Percentiles rank a stretch among this genome's conserved stretches.
Evolutionary conservation across 2,113 vertebrate species (phyloP).

Genomic region (Solenodon paradoxus): DNA sequence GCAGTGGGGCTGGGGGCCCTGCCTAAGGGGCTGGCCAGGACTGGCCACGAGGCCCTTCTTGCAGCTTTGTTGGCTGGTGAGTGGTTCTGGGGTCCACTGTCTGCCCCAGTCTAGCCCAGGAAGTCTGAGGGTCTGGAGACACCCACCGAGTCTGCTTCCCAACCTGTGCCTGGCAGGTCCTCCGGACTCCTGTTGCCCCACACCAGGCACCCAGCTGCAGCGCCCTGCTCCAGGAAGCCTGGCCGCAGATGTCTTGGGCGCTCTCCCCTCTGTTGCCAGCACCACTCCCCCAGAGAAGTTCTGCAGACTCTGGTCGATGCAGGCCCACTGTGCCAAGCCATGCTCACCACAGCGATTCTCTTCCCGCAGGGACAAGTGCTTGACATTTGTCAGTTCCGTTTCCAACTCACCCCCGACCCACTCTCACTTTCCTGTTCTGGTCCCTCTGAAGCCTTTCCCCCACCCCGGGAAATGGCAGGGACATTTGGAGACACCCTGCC

Average conservation of each 20-base stretch:
- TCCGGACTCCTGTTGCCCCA: neutral
- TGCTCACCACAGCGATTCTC: neutral
- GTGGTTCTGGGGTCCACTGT: neutral
- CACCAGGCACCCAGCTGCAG: neutral
- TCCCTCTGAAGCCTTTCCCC: neutral
- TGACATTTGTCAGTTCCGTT: conserved; percentile 20
- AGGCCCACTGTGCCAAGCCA: neutral
- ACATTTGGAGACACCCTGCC: neutral
- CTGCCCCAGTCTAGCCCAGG: neutral
- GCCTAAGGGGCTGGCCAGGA: neutral
- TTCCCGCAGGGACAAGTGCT: neutral
- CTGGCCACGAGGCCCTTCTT: neutral
- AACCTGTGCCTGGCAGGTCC: accelerated
- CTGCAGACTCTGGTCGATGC: neutral
- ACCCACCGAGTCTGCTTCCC: neutral
- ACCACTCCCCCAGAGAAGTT: neutral
- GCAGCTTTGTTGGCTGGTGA: neutral
- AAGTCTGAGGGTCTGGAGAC: neutral
- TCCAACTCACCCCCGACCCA: neutral
- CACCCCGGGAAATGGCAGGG: neutral
- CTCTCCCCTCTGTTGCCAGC: accelerated
- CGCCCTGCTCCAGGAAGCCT: accelerated
- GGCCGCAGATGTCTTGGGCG: neutral
- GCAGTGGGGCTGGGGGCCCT: accelerated
- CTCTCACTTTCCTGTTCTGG: neutral